Percentiles rank a stretch among this genome's conserved stretches.
phyloP scores from a whole-genome alignment of 2,888 invertebrate species.

The Cheilosia grossa region DNA sequence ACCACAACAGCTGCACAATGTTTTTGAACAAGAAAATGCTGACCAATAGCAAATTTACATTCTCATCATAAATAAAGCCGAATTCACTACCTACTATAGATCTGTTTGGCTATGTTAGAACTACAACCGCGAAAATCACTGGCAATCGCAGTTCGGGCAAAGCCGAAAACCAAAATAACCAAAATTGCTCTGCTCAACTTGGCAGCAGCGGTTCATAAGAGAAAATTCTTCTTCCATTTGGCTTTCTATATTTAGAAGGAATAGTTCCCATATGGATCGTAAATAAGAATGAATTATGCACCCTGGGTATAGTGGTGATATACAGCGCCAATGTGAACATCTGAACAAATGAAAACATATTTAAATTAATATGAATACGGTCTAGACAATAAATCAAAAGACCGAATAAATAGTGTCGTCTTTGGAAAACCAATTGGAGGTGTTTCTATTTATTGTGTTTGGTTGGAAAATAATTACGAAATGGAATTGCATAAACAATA shows the following conservation, averaged over 20 bases:
- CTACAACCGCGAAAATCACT: background rate
- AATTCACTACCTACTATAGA: conserved; percentile 3
- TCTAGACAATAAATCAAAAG: conserved; percentile 39
- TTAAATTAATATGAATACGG: conserved; percentile 43
- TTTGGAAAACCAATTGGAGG: conserved; percentile 12
- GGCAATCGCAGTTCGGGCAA: background rate
- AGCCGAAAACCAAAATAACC: conserved; percentile 9
- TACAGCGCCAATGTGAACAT: conserved; percentile 1
- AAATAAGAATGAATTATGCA: conserved; percentile 58
- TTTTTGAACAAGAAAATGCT: background rate
- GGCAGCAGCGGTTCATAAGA: conserved; percentile 10
- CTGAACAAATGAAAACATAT: conserved; percentile 45
- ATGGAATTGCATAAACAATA: conserved; percentile 26
- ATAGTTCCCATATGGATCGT: conserved; percentile 64
- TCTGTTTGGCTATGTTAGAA: background rate
- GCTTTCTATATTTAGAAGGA: conserved; percentile 39
- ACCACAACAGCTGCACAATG: background rate
- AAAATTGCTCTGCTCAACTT: conserved; percentile 4
- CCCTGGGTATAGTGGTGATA: background rate
- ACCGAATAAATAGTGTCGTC: conserved; percentile 35
- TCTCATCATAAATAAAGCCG: background rate
- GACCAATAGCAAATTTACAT: background rate
- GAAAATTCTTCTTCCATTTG: background rate
- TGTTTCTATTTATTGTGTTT: conserved; percentile 4
- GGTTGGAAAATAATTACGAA: background rate